Conservation (phyloP, 1,140 invertebrate species). For the Teleopsis dalmanni region DNA sequence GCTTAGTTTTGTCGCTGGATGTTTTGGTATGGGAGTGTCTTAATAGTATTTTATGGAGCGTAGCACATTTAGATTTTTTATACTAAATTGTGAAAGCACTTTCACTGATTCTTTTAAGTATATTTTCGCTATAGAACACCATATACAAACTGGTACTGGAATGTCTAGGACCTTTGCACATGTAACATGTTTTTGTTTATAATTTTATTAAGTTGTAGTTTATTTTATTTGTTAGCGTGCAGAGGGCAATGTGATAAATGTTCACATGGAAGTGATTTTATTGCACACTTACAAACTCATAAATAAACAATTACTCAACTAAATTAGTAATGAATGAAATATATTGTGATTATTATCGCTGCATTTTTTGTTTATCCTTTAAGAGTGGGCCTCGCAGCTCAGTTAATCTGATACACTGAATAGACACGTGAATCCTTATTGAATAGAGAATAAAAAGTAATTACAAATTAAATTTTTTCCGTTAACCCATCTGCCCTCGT, state of each 20-base stretch:
- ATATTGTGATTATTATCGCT: no score
- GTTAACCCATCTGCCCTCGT: no score
- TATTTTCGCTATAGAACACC: neutral
- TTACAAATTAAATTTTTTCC: no score
- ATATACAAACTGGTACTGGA: neutral
- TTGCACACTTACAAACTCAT: conserved; percentile 14
- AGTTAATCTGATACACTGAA: no score
- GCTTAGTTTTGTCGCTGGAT: neutral
- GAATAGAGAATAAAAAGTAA: no score
- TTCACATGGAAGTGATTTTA: conserved; percentile 8
- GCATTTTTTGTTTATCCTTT: no score
- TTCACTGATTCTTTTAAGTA: neutral
- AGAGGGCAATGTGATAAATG: neutral
- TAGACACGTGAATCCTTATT: no score
- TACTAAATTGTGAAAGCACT: neutral
- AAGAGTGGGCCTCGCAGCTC: no score
- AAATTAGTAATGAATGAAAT: neutral
- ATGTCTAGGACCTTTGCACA: neutral
- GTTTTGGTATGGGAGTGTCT: neutral
- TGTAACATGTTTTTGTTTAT: conserved; percentile 1
- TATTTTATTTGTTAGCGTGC: conserved; percentile 3
- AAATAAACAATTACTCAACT: conserved; percentile 15
- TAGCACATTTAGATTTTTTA: conserved; percentile 27
- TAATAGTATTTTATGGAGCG: conserved; percentile 44
- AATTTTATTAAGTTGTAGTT: conserved; percentile 15